A percentile compares a stretch with the other conserved stretches of the same genome.
phyloP scores from a whole-genome alignment of 2,113 vertebrate genomes.

The Gasterosteus aculeatus region DNA sequence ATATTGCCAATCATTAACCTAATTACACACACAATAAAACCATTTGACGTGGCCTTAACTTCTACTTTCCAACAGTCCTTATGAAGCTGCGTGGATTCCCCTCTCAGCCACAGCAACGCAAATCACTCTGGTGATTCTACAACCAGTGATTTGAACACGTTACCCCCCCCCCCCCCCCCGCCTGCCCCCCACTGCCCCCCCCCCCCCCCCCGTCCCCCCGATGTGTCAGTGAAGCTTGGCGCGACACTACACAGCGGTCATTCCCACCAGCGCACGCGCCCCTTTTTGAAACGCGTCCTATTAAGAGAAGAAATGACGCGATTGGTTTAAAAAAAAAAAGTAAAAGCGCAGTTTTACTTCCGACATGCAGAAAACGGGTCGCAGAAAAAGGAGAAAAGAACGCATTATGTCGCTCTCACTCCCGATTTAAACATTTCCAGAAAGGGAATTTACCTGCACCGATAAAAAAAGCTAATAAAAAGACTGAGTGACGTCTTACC shows the following conservation, averaged over 20 bases:
- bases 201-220: too few species aligned
- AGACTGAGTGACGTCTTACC: conserved; percentile 49
- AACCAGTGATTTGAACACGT: too few species aligned
- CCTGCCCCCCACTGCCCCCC: too few species aligned
- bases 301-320: conserved; percentile 3
- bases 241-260: background rate
- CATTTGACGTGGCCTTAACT: too few species aligned
- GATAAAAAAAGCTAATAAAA: background rate
- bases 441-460: background rate
- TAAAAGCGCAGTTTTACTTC: conserved; percentile 3
- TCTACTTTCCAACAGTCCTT: too few species aligned
- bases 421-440: background rate
- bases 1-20: background rate
- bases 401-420: background rate
- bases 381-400: background rate
- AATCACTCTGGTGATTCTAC: too few species aligned
- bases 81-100: too few species aligned
- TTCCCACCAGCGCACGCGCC: conserved; percentile 1
- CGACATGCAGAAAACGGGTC: background rate
- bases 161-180: too few species aligned
- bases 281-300: background rate
- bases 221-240: too few species aligned
- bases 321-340: background rate
- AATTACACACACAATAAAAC: too few species aligned
- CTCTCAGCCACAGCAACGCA: too few species aligned